Evolutionary conservation across 1,140 invertebrate species (phyloP).

Genomic region (Anoplophora glabripennis): DNA sequence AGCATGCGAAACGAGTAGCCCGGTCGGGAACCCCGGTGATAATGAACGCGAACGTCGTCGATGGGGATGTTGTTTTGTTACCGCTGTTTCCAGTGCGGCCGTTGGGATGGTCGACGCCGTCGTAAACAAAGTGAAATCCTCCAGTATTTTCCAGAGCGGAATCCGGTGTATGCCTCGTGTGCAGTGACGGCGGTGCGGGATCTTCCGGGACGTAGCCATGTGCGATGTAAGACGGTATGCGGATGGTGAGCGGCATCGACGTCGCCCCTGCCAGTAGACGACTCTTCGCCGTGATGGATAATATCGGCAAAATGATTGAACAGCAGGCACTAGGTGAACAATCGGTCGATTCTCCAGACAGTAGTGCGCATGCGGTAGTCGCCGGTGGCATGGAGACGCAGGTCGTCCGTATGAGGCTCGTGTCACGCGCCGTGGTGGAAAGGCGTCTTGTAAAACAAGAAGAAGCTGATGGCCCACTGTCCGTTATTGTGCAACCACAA

Average conservation of each 20-base stretch:
- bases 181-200: slow-evolving; percentile 2
- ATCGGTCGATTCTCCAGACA: slow-evolving; percentile 55
- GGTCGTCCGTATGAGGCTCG: slow-evolving; percentile 50
- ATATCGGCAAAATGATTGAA: slow-evolving; percentile 64
- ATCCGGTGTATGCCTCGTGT: slow-evolving; percentile 7
- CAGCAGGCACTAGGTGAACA: slow-evolving; percentile 59
- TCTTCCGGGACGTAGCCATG: slow-evolving; percentile 17
- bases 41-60: slow-evolving; percentile 9
- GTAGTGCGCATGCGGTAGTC: slow-evolving; percentile 50
- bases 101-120: slow-evolving; percentile 24
- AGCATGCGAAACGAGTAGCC: slow-evolving; percentile 22
- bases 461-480: slow-evolving; percentile 56
- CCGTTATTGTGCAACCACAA: slow-evolving; percentile 66
- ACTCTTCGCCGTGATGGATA: slow-evolving; percentile 55
- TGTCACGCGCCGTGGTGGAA: slow-evolving; percentile 45
- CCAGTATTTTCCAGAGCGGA: slow-evolving; percentile 7
- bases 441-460: slow-evolving; percentile 49
- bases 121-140: slow-evolving; percentile 29
- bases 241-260: slow-evolving; percentile 20
- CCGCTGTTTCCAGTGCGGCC: slow-evolving; percentile 2
- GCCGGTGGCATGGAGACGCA: slow-evolving; percentile 53
- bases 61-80: slow-evolving; percentile 9
- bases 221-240: slow-evolving; percentile 6
- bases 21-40: slow-evolving; percentile 2
- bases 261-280: slow-evolving; percentile 21